A percentile compares a stretch with the other conserved stretches of the same genome.
Evolutionary conservation across 2,797 vertebrate species (phyloP).

Genomic region (Chloroceryle inda): DNA sequence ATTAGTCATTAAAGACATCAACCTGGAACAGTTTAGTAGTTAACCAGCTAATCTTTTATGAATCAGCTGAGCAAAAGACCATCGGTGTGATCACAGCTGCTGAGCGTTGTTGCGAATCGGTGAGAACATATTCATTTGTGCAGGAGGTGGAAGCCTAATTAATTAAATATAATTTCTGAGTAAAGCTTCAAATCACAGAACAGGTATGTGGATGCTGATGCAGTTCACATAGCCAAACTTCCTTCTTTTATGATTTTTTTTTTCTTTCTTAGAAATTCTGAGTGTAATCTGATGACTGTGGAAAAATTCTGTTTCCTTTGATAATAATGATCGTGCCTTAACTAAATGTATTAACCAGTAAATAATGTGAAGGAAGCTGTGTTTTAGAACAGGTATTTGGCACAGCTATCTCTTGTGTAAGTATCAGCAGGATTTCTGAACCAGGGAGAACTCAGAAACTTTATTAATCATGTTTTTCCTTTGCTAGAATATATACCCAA

Average conservation of each 20-base stretch:
- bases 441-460: not conserved
- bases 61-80: constrained; percentile 25
- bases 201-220: not conserved
- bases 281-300: not conserved
- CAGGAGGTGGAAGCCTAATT: constrained; percentile 35
- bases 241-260: too few relatives aligned
- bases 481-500: not conserved
- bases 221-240: not conserved
- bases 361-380: not conserved
- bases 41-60: constrained; percentile 25
- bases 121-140: constrained; percentile 13
- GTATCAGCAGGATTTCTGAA: not conserved
- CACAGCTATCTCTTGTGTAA: not conserved
- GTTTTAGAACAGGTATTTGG: not conserved
- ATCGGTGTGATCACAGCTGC: constrained; percentile 59
- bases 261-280: not conserved
- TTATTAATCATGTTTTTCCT: not conserved
- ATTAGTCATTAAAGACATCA: constrained; percentile 16
- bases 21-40: not conserved
- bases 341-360: not conserved
- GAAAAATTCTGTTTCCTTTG: not conserved
- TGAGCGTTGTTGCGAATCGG: not conserved
- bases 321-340: not conserved
- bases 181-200: not conserved
- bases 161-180: constrained; percentile 20